Conservation (phyloP, 2,888 invertebrate genomes). For the Chrysolina americana region DNA sequence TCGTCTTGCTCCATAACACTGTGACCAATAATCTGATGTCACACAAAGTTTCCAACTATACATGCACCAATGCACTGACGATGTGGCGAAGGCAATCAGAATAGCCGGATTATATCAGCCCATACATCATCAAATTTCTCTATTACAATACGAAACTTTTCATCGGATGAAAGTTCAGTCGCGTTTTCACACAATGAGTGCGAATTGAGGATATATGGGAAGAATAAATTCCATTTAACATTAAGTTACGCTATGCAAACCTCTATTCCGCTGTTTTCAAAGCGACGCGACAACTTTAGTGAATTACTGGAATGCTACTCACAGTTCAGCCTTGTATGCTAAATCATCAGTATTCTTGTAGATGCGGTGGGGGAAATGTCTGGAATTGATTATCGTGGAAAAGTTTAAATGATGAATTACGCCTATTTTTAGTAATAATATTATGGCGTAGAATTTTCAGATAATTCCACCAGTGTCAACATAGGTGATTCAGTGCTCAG, state of each 20-base stretch:
- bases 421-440: too few relatives aligned
- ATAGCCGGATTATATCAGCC: background rate
- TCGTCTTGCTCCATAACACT: too few relatives aligned
- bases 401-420: too few relatives aligned
- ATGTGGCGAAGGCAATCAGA: too few relatives aligned
- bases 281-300: background rate
- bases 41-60: too few relatives aligned
- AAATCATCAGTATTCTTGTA: background rate
- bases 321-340: background rate
- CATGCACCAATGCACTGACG: too few relatives aligned
- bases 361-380: too few relatives aligned
- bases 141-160: background rate
- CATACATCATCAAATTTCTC: background rate
- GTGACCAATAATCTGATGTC: too few relatives aligned
- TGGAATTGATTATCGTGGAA: too few relatives aligned
- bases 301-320: background rate
- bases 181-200: constrained; percentile 2
- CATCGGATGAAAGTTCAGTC: background rate
- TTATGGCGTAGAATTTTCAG: too few relatives aligned
- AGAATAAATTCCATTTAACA: constrained; percentile 8
- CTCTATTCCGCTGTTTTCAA: background rate
- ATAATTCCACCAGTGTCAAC: too few relatives aligned
- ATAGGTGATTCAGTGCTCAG: too few relatives aligned
- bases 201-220: constrained; percentile 9
- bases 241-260: background rate